Conservation (phyloP, 2,113 vertebrate genomes). For the Cathartes aura region DNA sequence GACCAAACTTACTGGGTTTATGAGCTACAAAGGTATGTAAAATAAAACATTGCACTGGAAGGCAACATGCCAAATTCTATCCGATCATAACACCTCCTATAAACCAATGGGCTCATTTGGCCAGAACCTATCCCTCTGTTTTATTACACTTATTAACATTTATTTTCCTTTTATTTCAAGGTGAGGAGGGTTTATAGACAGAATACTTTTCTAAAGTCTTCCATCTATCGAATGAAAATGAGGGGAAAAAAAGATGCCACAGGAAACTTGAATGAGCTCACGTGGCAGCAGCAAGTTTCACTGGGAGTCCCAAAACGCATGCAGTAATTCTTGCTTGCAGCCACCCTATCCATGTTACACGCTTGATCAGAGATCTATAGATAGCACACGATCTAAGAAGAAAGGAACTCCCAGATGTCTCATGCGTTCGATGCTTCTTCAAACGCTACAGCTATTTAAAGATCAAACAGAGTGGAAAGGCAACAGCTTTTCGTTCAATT, state of each 20-base stretch:
- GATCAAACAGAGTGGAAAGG: constrained; percentile 8
- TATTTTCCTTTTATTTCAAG: background rate
- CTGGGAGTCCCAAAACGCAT: background rate
- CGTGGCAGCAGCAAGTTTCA: background rate
- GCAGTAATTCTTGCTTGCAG: background rate
- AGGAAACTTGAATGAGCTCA: constrained; percentile 16
- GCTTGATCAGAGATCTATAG: background rate
- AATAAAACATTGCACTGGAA: background rate
- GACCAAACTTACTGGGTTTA: constrained; percentile 10
- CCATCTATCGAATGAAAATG: background rate
- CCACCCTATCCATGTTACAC: background rate
- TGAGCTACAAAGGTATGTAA: constrained; percentile 44
- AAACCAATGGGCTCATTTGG: background rate
- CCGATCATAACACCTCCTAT: background rate
- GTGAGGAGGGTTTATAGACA: background rate
- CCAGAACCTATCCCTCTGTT: background rate
- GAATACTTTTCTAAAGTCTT: background rate
- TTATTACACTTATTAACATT: background rate
- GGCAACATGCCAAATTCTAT: background rate
- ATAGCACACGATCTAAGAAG: background rate
- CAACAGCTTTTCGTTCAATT: background rate
- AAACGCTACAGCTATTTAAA: background rate
- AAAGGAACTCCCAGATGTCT: constrained; percentile 24
- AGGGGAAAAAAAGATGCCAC: background rate
- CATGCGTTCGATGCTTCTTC: background rate